These are phyloP conservation scores for Ursus arctos DNA, from an alignment of 2,113 vertebrate species.

Conservation along the genomic window DNA sequence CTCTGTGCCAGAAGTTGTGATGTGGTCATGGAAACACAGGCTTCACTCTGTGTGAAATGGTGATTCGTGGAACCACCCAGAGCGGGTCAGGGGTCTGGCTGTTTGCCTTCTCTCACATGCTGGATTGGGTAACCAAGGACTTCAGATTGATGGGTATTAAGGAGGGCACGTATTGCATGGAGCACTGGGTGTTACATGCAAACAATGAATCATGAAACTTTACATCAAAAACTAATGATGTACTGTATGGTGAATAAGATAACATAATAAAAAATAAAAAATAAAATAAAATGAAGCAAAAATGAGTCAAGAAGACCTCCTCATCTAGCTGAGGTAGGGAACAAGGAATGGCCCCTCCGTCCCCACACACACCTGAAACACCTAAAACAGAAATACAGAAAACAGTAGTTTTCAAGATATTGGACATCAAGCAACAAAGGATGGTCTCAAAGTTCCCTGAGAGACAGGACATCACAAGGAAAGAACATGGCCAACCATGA, in stretches of 20 bases:
- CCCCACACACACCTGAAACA: neutral
- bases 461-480: neutral
- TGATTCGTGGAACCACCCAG: neutral
- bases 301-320: neutral
- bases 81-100: neutral
- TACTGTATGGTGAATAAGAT: no score
- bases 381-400: no score
- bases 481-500: accelerated
- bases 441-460: neutral
- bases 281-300: neutral
- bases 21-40: accelerated
- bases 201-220: no score
- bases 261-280: no score
- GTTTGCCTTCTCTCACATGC: neutral
- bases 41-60: neutral
- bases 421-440: no score
- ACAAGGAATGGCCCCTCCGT: accelerated
- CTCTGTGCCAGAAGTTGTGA: neutral
- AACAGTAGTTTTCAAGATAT: neutral
- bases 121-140: neutral
- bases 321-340: neutral
- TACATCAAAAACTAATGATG: no score
- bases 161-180: no score
- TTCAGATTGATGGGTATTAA: neutral
- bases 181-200: no score